These are phyloP conservation scores for Zophobas atratus DNA, from an alignment of 1,140 invertebrate genomes.

Conservation along the genomic window DNA sequence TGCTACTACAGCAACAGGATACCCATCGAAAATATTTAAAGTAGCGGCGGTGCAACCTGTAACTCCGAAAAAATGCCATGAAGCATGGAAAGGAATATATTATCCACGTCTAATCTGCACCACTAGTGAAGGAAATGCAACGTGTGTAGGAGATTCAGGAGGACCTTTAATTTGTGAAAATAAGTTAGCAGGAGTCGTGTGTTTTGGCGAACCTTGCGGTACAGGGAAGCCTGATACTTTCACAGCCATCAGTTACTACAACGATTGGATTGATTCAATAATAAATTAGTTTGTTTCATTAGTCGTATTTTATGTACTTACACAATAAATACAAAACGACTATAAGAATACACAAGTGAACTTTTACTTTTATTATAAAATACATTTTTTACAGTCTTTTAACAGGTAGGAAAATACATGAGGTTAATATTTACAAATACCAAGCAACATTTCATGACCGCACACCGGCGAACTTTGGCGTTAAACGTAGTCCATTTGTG, in stretches of 20 bases:
- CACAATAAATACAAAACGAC: neutral
- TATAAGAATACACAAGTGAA: too few species aligned
- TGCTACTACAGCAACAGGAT: too few species aligned
- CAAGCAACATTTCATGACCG: neutral
- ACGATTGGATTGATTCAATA: neutral
- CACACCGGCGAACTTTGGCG: neutral
- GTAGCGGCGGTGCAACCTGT: neutral
- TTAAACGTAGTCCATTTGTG: neutral
- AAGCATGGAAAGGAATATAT: neutral
- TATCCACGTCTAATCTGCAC: neutral
- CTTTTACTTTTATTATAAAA: conserved; percentile 18
- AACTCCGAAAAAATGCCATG: neutral
- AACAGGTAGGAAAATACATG: conserved; percentile 38
- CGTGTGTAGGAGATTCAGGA: neutral
- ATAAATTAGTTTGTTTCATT: neutral
- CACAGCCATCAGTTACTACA: neutral
- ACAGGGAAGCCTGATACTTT: neutral
- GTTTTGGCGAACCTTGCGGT: neutral
- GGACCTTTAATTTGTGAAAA: neutral
- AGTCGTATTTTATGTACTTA: neutral
- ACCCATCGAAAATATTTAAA: too few species aligned
- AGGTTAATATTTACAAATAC: conserved; percentile 13
- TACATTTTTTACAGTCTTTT: conserved; percentile 29
- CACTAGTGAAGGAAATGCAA: neutral
- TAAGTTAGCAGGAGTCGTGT: neutral